Base-by-base conservation (phyloP, 2,888 invertebrate species). In the Ophion slaviceki region DNA sequence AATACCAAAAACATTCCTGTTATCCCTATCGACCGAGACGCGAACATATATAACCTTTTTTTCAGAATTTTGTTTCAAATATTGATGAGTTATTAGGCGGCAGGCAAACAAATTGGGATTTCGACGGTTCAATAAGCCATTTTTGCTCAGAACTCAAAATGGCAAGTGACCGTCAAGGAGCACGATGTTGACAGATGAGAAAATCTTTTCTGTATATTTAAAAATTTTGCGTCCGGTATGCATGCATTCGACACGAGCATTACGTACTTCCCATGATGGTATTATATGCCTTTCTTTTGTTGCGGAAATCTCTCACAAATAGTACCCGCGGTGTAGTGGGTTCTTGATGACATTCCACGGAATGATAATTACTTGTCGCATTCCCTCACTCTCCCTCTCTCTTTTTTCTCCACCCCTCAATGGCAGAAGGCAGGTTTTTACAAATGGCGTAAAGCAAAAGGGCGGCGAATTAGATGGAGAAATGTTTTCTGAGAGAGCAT, bases 261-360 rank as follows among this genome's bases (percentile, higher is more conserved):
- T 80, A 82, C 70, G 77, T 66, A 79, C 57, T 64, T 64, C 53
- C 36, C 64, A 80, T 53, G 71, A 36, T 67, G 47, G 79, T 66
- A 77, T 59, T 67, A 71, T 74, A 77, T 80, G 76, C 79, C 83
- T 59, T 80, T 84, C 68, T 86, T 67, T 79, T 86, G 66, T 86
- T 85, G 77, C 74, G 61, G 59, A 86, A 87, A 86, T 85, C 77
- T 83, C 85, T 86, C 86, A 87, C 87, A 86, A 86, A 80, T 66
- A 85, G 78, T 79, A 83, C 83, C 74, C 76, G 74, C 80, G 70
- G 70, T 81, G 84, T 82, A 84, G 81, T 74, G 62, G 75, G 80
- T 57, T 59, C 81, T 75, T 86, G 82, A 83, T 86, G 81, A 84
- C 79, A 84, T 84, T 84, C 78, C 81, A 20, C 84, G 75, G 79